These are phyloP conservation scores for Fragum fragum DNA, from an alignment of 2,888 invertebrate genomes.

Conservation along the genomic window DNA sequence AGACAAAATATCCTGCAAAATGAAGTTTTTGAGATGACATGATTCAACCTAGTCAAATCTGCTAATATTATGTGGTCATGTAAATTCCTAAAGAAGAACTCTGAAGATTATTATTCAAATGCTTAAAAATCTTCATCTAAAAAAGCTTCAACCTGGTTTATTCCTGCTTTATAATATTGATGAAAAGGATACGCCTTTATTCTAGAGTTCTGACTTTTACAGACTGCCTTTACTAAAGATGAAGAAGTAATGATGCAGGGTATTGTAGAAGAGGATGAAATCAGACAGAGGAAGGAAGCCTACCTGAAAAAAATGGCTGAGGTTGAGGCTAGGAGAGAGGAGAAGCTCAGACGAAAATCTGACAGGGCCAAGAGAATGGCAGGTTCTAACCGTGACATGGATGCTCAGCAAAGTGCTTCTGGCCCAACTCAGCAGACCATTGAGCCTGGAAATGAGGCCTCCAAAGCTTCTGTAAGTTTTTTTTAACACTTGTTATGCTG, in stretches of 20 bases:
- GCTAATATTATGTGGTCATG: too few species aligned
- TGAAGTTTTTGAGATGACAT: too few species aligned
- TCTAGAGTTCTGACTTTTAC: not conserved
- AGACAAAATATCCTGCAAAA: too few species aligned
- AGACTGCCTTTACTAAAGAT: not conserved
- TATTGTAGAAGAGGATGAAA: conserved; percentile 3
- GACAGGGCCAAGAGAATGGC: not conserved
- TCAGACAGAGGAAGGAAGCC: not conserved
- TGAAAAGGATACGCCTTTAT: too few species aligned
- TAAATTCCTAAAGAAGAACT: too few species aligned
- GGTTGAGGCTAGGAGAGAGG: not conserved
- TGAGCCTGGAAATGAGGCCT: not conserved
- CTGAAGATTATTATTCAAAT: too few species aligned
- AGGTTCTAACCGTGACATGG: not conserved
- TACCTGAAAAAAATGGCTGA: not conserved
- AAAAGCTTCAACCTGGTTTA: too few species aligned
- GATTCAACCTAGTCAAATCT: too few species aligned
- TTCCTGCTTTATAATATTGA: too few species aligned
- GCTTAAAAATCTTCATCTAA: too few species aligned
- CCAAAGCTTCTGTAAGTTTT: not conserved
- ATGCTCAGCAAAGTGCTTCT: not conserved
- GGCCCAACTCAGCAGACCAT: not conserved
- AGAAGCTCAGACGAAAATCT: not conserved
- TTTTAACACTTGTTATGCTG: too few species aligned
- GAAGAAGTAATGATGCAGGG: not conserved